A percentile compares a stretch with the other conserved stretches of the same genome.
These are phyloP conservation scores for Tychaedon coryphoeus DNA, from an alignment of 2,113 vertebrate species.

Conservation along the genomic window DNA sequence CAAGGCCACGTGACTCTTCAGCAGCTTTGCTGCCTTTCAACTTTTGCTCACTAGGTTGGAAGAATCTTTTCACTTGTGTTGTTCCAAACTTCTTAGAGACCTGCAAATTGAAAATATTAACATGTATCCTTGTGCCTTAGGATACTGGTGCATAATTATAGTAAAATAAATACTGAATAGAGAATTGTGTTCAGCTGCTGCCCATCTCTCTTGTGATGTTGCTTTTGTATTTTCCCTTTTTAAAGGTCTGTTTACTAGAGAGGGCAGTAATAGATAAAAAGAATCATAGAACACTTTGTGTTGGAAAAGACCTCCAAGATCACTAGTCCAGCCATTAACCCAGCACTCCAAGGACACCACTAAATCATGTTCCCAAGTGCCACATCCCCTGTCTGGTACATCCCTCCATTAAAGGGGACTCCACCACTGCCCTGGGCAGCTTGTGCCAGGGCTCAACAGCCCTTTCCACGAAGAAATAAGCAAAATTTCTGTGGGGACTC, in stretches of 20 bases:
- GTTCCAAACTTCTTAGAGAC: neutral
- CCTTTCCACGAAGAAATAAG: neutral
- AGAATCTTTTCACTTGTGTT: neutral
- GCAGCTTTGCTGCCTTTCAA: neutral
- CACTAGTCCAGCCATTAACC: neutral
- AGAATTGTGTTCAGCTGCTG: neutral
- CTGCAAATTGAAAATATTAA: neutral
- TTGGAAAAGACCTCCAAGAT: neutral
- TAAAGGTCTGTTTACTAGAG: neutral
- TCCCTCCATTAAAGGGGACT: neutral
- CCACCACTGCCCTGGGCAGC: neutral
- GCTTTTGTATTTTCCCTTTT: neutral
- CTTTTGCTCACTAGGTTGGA: neutral
- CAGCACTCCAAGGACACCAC: neutral
- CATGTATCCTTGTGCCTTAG: neutral
- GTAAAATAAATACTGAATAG: neutral
- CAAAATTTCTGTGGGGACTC: neutral
- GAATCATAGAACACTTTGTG: neutral
- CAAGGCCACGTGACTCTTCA: neutral
- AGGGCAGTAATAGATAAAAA: neutral
- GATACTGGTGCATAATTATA: neutral
- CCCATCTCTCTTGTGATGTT: neutral
- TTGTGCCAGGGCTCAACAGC: neutral
- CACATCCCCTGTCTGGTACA: neutral
- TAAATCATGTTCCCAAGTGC: neutral